Evolutionary conservation across 2,113 vertebrate genomes (phyloP), one percentile per base, ranked within the genome.

Genomic region (Boulengerochromis microlepis): DNA sequence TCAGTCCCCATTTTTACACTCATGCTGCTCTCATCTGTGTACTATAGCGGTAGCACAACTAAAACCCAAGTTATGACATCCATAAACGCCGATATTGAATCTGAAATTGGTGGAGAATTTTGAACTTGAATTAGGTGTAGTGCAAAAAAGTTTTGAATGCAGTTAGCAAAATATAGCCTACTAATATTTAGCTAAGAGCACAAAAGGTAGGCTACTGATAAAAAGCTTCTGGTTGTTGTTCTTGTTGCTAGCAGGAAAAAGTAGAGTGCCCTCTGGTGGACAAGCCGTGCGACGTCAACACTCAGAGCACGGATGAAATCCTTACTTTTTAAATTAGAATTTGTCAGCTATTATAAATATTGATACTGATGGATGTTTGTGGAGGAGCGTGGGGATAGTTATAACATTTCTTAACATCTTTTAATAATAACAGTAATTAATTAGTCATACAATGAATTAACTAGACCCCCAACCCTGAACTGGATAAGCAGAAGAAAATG

Each of bases 231-330:
- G 6, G 59, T 64, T 64, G 59, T 7, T 19, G 59, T 64, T 11
- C 59, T 35, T 35, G 38, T 71, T 71, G n/a, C 2, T 42, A 71
- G 22, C 66, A 16, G 8, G 66, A 24, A 71, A 15, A 13, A 1
- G 38, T 24, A 71, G 66, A 74, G 38, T 2, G 22, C 22, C 66
- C 69, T 26, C 69, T 74, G 69, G 69, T 74, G 69, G 69, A 45
- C 69, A 26, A 45, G 35, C 0, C 24, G 1, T 74, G 22, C 2
- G 0, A 26, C 0, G 2, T 5, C 69, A 74, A 4, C 38, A 45
- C 66, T 71, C 7, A 10, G 40, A 26, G 1, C 13, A 45, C 1
- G 2, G 22, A 26, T 74, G 5, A 26, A 26, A 5, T 40, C 35
- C 35, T 40, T 69, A 22, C 33, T 69, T 0, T 22, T 69, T 22